Evolutionary conservation across 2,113 vertebrate species (phyloP).

Genomic region (Pseudonaja textilis): DNA sequence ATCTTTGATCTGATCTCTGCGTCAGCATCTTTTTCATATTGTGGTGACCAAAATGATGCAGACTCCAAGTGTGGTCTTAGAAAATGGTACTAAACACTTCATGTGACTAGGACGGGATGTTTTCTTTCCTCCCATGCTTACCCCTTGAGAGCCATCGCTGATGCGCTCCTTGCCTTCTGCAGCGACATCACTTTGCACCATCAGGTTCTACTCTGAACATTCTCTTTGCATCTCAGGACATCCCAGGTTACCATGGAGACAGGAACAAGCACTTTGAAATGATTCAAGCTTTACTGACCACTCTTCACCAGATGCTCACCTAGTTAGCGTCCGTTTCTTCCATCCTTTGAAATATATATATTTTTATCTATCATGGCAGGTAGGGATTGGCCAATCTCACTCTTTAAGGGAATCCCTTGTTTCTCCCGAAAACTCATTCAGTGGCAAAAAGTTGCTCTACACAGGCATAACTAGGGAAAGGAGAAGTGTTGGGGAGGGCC

Average conservation of each 20-base stretch:
- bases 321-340: neutral
- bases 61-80: too few relatives aligned
- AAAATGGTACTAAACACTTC: too few relatives aligned
- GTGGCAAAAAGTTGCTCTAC: neutral
- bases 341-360: neutral
- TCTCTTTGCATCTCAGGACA: neutral
- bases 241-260: neutral
- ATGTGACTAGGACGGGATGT: too few relatives aligned
- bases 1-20: too few relatives aligned
- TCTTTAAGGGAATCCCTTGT: neutral
- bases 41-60: too few relatives aligned
- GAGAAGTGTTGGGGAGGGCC: neutral
- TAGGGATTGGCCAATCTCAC: neutral
- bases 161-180: neutral
- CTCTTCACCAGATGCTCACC: neutral
- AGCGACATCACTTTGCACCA: neutral
- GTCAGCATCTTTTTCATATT: too few relatives aligned
- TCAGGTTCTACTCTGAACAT: neutral
- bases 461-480: neutral
- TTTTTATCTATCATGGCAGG: neutral
- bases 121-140: too few relatives aligned
- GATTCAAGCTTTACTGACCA: neutral
- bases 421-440: neutral
- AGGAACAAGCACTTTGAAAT: neutral
- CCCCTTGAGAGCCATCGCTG: too few relatives aligned